Base-by-base conservation (phyloP, 2,113 vertebrate species). In the Gila orcuttii region DNA sequence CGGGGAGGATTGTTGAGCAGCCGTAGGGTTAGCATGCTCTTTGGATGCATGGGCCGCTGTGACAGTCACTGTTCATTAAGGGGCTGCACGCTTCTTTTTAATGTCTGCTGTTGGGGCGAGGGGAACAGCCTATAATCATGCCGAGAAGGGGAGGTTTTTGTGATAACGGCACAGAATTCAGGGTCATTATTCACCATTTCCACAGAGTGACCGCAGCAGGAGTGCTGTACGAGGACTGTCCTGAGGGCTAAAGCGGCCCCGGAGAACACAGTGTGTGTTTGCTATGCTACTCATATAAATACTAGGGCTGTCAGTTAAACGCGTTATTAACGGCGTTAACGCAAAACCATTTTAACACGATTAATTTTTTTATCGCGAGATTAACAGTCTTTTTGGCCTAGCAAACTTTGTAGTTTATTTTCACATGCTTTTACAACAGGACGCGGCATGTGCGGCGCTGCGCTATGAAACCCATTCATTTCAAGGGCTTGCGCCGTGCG, bases 111-210 rank as follows among this genome's bases (percentile, higher is more conserved):
- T 73, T 86, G 75, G 75, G 85, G 87, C 47, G 69, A 88, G 62
- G 84, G 88, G 80, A 89, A 64, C 84, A 68, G 39, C 87, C 68
- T 86, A 77, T 84, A 88, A 84, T 88, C 87, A 86, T 25, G 55
- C 10, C 50, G 79, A 86, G 85, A 76, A 82, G 42, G 52, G 55
- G 62, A 86, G 79, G 79, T 79, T 86, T 86, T 88, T 88, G 87
- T 88, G 87, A 86, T 86, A 86, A 88, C 64, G 1, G 55, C 79
- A 82, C 23, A 33, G 87, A 88, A 86, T 82, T 82, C 79, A 66
- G 79, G 75, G 77, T 84, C 79, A 88, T 88, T 86, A 88, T 86
- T 88, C 84, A 85, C 73, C 28, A 88, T 74, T 83, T 86, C 52
- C 84, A 64, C 73, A 62, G 84, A 62, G 82, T 69, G 74, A 83